Percentiles rank a stretch among this genome's conserved stretches.
Conservation (phyloP, 1,140 invertebrate species). For the Drosophila punjabiensis region DNA sequence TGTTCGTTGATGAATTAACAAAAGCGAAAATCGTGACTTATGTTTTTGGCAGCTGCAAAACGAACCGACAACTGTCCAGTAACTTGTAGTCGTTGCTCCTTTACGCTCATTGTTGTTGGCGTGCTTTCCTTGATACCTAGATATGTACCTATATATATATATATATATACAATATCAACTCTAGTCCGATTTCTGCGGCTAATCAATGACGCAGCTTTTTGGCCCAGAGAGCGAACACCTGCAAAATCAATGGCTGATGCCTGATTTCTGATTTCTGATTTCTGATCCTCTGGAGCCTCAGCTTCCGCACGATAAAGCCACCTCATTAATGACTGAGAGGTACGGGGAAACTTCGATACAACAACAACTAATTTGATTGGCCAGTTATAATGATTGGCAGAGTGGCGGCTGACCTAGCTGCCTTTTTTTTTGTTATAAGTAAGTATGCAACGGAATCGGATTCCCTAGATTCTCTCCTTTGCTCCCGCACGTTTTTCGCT, state of each 20-base stretch:
- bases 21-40: slow-evolving; percentile 85
- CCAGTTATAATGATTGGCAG: slow-evolving; percentile 69
- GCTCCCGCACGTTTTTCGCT: slow-evolving; percentile 82
- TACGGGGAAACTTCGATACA: slow-evolving; percentile 12
- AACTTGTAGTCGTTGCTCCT: slow-evolving; percentile 42
- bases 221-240: slow-evolving; percentile 62
- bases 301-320: slow-evolving; percentile 69
- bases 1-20: slow-evolving; percentile 85
- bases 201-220: slow-evolving; percentile 79
- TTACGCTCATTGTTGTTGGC: slow-evolving; percentile 11
- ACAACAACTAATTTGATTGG: slow-evolving; percentile 74
- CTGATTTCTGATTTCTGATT: slow-evolving; percentile 10
- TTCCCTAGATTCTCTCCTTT: slow-evolving; percentile 49
- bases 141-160: background rate
- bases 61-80: slow-evolving; percentile 57
- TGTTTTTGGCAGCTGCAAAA: slow-evolving; percentile 84
- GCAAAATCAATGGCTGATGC: slow-evolving; percentile 49
- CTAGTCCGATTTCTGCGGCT: slow-evolving; percentile 67
- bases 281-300: slow-evolving; percentile 7
- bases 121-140: slow-evolving; percentile 19
- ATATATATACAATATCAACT: slow-evolving; percentile 12
- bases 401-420: slow-evolving; percentile 35
- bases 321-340: slow-evolving; percentile 67
- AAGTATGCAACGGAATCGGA: slow-evolving; percentile 15
- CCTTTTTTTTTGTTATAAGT: slow-evolving; percentile 10